Conservation (phyloP, 1,140 invertebrate species). For the Dreissena polymorpha region DNA sequence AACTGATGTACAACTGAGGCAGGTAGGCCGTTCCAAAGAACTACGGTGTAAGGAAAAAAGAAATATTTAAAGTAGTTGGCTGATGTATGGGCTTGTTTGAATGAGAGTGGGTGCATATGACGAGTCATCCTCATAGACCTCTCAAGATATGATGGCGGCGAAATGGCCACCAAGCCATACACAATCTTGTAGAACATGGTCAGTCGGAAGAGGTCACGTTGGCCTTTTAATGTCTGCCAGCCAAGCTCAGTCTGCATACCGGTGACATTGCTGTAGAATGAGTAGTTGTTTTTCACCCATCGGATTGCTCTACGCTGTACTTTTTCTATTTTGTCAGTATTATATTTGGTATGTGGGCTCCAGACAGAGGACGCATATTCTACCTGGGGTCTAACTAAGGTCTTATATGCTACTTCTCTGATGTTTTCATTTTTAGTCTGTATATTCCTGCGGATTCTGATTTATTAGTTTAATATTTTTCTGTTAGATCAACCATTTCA, state of each 20-base stretch:
- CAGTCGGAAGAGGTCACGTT: neutral
- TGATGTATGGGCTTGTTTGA: too few relatives aligned
- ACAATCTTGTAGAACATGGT: slow-evolving; percentile 11
- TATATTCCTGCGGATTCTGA: too few relatives aligned
- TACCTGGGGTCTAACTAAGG: slow-evolving; percentile 37
- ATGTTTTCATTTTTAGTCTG: neutral
- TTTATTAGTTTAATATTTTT: too few relatives aligned
- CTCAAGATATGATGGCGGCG: too few relatives aligned
- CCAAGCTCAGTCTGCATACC: slow-evolving; percentile 41
- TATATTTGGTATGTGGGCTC: slow-evolving; percentile 25
- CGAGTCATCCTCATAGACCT: too few relatives aligned
- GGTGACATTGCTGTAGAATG: slow-evolving; percentile 14
- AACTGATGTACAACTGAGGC: too few relatives aligned
- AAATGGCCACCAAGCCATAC: too few relatives aligned
- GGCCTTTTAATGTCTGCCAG: neutral
- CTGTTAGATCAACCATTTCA: too few relatives aligned
- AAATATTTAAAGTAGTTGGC: too few relatives aligned
- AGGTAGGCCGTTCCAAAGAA: too few relatives aligned
- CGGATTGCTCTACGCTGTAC: slow-evolving; percentile 59
- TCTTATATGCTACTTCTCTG: slow-evolving; percentile 46
- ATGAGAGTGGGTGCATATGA: too few relatives aligned
- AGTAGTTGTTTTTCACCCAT: slow-evolving; percentile 36
- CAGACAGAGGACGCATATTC: slow-evolving; percentile 49
- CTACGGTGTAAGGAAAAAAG: too few relatives aligned
- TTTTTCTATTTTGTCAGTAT: slow-evolving; percentile 53